Evolutionary conservation across 2,797 vertebrate genomes (phyloP).

Genomic region (Apogon talboti): DNA sequence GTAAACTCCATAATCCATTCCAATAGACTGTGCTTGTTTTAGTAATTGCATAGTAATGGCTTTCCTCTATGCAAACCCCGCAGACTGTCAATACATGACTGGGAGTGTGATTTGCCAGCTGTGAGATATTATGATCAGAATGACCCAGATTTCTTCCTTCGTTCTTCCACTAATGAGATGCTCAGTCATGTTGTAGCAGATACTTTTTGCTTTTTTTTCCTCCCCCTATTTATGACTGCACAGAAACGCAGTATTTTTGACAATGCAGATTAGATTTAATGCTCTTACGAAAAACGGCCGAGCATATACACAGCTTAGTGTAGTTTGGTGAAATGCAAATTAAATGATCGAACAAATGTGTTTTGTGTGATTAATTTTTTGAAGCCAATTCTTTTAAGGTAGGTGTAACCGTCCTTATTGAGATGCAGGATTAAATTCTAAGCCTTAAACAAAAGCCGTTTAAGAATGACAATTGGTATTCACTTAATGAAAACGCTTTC

Average conservation of each 20-base stretch:
- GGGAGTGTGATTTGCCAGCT: conserved; percentile 48
- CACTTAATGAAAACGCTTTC: conserved; percentile 48
- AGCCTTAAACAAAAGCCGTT: conserved; percentile 47
- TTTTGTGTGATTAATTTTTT: conserved; percentile 40
- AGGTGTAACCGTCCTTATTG: conserved; percentile 37
- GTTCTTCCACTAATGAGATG: conserved; percentile 66
- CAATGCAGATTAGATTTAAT: conserved; percentile 21
- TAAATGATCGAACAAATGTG: conserved; percentile 37
- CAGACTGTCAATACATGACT: conserved; percentile 65
- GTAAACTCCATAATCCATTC: conserved; percentile 63
- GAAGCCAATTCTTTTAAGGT: conserved; percentile 30
- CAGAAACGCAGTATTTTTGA: conserved; percentile 28
- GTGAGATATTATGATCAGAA: conserved; percentile 71
- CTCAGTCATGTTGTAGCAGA: conserved; percentile 54
- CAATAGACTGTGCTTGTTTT: conserved; percentile 47
- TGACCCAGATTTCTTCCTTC: conserved; percentile 68
- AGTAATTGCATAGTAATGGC: conserved; percentile 64
- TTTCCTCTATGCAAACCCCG: conserved; percentile 57
- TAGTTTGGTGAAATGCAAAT: conserved; percentile 28
- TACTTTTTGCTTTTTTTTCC: conserved; percentile 55
- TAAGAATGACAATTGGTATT: conserved; percentile 52
- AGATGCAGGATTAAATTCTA: conserved; percentile 48
- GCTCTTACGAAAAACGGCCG: conserved; percentile 13
- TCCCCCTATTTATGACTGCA: conserved; percentile 45
- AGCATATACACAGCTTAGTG: conserved; percentile 10